Evolutionary conservation across 2,888 invertebrate genomes (phyloP).

Genomic region (Hemaris fuciformis): DNA sequence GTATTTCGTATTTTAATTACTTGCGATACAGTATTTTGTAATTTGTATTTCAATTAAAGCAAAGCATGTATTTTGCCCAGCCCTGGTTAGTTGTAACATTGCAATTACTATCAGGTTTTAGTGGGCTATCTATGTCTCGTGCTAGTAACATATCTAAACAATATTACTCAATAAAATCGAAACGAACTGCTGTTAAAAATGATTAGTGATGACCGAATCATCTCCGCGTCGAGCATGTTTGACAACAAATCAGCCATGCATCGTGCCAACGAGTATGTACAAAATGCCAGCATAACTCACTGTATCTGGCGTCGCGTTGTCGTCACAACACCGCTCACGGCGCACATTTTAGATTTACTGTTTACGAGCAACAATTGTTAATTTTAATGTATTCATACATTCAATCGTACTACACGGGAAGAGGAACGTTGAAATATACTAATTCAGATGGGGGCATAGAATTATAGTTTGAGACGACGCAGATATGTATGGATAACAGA

Average conservation of each 20-base stretch:
- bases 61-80: too few relatives aligned
- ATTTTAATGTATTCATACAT: neutral
- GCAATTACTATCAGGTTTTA: too few relatives aligned
- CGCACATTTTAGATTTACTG: slow-evolving; percentile 10
- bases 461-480: neutral
- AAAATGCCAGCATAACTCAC: slow-evolving; percentile 5
- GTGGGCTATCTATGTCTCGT: too few relatives aligned
- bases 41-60: too few relatives aligned
- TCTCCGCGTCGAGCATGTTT: neutral
- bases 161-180: too few relatives aligned
- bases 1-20: too few relatives aligned
- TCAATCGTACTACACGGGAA: neutral
- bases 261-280: neutral
- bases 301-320: slow-evolving; percentile 4
- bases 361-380: slow-evolving; percentile 1
- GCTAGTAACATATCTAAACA: too few relatives aligned
- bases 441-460: neutral
- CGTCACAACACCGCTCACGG: slow-evolving; percentile 8
- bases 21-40: too few relatives aligned
- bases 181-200: too few relatives aligned
- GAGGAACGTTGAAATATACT: neutral
- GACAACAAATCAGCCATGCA: neutral
- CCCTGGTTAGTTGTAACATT: too few relatives aligned
- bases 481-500: too few relatives aligned
- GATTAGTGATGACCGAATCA: neutral